Percentiles rank a stretch among this genome's conserved stretches.
phyloP scores from a whole-genome alignment of 2,113 vertebrate species.

The Myotis brandtii region DNA sequence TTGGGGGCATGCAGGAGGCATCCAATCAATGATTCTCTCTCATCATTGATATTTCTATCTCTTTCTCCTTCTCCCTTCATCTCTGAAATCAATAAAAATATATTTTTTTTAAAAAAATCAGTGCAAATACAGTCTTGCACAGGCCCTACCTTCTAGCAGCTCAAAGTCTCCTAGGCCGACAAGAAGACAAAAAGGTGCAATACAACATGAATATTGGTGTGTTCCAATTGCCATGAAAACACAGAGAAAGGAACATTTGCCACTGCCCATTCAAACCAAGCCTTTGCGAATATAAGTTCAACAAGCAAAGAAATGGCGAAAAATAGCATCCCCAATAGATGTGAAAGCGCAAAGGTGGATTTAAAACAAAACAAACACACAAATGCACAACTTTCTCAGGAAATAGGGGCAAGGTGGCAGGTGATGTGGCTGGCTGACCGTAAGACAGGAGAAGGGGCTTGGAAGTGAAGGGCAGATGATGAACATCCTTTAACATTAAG shows the following conservation, averaged over 20 bases:
- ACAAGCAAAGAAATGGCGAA: neutral
- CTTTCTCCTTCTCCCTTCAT: no score
- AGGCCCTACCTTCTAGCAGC: neutral
- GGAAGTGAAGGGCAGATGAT: neutral
- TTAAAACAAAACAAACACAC: neutral
- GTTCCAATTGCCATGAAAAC: neutral
- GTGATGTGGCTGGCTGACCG: no score
- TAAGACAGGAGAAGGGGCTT: neutral
- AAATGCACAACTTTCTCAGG: neutral
- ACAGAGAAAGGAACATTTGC: neutral
- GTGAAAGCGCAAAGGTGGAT: neutral
- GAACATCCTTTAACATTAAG: neutral
- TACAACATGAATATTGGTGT: rapidly evolving
- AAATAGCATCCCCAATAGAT: neutral
- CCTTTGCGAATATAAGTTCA: neutral
- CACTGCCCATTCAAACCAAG: rapidly evolving
- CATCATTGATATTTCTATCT: no score
- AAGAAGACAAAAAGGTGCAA: neutral
- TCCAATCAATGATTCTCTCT: no score
- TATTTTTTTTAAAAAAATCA: no score
- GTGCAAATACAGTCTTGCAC: rapidly evolving
- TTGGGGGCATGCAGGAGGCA: no score
- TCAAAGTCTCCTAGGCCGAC: rapidly evolving
- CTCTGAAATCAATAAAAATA: no score
- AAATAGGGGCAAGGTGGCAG: neutral